Base-by-base conservation (phyloP, 2,888 invertebrate species). In the Eudasyphora cyanicolor region DNA sequence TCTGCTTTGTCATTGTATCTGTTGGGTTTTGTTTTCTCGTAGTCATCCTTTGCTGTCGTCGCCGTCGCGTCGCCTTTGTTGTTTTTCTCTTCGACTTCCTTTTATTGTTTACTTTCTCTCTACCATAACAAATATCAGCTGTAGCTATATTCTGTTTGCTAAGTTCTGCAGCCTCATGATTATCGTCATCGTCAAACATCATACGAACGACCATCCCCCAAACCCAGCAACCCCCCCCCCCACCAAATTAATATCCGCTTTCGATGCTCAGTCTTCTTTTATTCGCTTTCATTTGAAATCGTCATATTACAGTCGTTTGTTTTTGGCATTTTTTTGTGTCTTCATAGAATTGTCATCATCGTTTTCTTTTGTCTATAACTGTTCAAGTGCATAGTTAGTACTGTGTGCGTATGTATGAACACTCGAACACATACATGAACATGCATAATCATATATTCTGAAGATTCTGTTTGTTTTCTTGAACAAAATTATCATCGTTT, bases 61-160 rank as follows among this genome's bases (percentile, higher is more conserved):
- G 38, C 21, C 24, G 6, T 42, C 35, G 24, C 62, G 17, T 7
- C 17, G 35, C 8, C 27, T 17, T 42, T 54, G 73, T 54, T 71
- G 51, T 32, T 71, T 19, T 42, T 29, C 12, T 29, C 10, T 49
- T 24, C 49, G 19, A 35, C 73, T 38, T 73, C 49, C 62, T 75
- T 42, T 60, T 62, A 10, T 62, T 75, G 75, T 75, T 75, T 75
- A 75, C 75, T 60, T 67, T 67, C 67, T 24, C 42, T 27, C 45
- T 29, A 54, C 45, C 38, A 75, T 42, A 75, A 75, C 75, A 75
- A 71, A 64, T 76, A 76, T 76, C 76, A 76, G 76, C 76, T 76
- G 62, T 76, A 45, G 35, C 49, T 42, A 60, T 21, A n/a, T n/a
- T n/a, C n/a, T n/a, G n/a, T n/a, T n/a, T 67, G 21, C 27, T 67